phyloP scores from a whole-genome alignment of 2,797 vertebrate genomes.

The Diplodus sargus region DNA sequence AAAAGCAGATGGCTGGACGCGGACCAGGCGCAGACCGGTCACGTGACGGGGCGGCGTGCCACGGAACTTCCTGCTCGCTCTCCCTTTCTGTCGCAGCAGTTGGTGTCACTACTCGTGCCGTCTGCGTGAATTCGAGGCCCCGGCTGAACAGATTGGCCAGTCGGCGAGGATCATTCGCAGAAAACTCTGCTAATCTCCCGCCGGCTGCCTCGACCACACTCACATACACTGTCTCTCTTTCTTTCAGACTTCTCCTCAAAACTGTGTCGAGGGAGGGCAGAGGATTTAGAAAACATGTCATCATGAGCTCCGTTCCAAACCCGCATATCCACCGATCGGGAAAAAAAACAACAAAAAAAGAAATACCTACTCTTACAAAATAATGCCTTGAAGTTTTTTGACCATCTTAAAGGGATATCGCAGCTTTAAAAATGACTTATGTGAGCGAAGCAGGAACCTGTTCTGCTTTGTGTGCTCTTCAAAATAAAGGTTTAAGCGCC shows the following conservation, averaged over 20 bases:
- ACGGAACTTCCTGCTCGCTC: conserved; percentile 81
- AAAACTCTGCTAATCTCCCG: conserved; percentile 82
- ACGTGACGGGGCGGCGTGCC: conserved; percentile 76
- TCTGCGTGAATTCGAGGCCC: conserved; percentile 80
- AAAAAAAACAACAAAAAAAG: conserved; percentile 34
- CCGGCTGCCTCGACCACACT: conserved; percentile 78
- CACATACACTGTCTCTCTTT: conserved; percentile 67
- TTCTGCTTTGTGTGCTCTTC: neutral
- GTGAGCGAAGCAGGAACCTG: neutral
- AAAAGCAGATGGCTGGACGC: conserved; percentile 77
- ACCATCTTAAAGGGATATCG: conserved; percentile 47
- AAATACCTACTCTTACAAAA: conserved; percentile 62
- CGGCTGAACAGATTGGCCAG: conserved; percentile 82
- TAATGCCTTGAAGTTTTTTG: conserved; percentile 26
- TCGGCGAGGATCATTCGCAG: conserved; percentile 80
- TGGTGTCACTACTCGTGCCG: conserved; percentile 84
- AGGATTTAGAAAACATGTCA: conserved; percentile 73
- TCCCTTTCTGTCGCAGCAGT: conserved; percentile 80
- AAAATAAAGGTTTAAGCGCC: too few species aligned
- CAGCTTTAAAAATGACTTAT: neutral
- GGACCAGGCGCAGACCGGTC: conserved; percentile 69
- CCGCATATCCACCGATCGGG: conserved; percentile 33
- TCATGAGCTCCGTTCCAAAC: conserved; percentile 61
- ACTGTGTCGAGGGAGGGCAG: conserved; percentile 64
- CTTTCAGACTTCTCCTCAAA: conserved; percentile 61